Evolutionary conservation across 2,888 invertebrate genomes (phyloP).

Genomic region (Myathropa florea): DNA sequence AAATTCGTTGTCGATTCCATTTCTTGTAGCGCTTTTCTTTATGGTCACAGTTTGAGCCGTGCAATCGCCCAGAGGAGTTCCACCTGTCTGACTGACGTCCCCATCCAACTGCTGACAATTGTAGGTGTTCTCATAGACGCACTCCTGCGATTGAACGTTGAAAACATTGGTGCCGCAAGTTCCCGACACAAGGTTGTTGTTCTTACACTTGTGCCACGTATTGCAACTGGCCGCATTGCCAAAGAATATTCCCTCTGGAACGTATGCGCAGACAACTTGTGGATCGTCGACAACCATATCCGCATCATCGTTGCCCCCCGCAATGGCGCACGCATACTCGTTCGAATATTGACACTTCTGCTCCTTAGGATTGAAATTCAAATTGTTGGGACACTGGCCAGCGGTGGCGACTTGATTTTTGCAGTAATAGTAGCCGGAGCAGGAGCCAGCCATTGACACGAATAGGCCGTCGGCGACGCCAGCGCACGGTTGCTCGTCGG

Average conservation of each 20-base stretch:
- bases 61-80: neutral
- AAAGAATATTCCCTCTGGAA: constrained; percentile 71
- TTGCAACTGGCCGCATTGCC: constrained; percentile 71
- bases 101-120: neutral
- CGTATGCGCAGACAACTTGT: constrained; percentile 53
- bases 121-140: neutral
- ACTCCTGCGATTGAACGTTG: neutral
- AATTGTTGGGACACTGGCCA: neutral
- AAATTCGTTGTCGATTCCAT: no score
- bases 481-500: neutral
- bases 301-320: neutral
- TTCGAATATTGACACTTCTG: neutral
- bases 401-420: neutral
- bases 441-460: neutral
- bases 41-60: no score
- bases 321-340: neutral
- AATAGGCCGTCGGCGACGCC: neutral
- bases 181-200: neutral
- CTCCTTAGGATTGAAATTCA: neutral
- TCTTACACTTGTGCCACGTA: constrained; percentile 67
- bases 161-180: neutral
- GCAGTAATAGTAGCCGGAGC: neutral
- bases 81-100: neutral
- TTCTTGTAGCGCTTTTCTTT: no score
- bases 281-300: neutral